Base-by-base conservation (phyloP, 2,888 invertebrate genomes). In the Cetonia aurata region DNA sequence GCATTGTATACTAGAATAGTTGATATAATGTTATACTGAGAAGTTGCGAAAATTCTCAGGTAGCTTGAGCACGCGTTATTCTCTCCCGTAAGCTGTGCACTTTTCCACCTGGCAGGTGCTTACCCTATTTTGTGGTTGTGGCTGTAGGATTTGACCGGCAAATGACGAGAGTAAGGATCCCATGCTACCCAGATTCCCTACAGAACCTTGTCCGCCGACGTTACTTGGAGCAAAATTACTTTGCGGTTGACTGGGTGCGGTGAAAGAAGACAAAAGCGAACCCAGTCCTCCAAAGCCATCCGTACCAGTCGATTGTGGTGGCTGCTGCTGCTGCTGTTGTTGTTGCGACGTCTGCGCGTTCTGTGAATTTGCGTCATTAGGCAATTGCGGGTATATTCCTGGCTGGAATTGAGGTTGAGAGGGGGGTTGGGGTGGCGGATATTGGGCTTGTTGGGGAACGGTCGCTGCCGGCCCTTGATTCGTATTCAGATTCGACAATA, bases 141-240 rank as follows among this genome's bases (percentile, higher is more conserved):
- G 77, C 8, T 69, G 62, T 13, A 83, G 72, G 10, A 83, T 73
- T 52, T 79, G 76, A 13, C 81, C 80, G 19, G 83, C 83, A 50
- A 83, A 77, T 70, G 77, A 78, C 48, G 78, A 74, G 55, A 84
- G 76, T 57, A 84, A 73, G 12, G 81, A 81, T 19, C 83, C 82
- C 71, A 84, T 78, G 71, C 82, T 82, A 19, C 84, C 84, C 12
- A 84, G 74, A 15, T 82, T 82, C 42, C 83, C 83, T 25, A 82
- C 72, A 15, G 81, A 81, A 44, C 79, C 80, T 52, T 80, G 74
- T 15, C 77, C 77, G 8, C 76, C 76, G 9, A 77, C 65, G 31
- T 75, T 71, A 17, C 71, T 71, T 31, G 73, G 71, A 48, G 70
- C 62, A 19, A 76, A 73, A 37, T 41, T 44, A 3, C 50, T 41